Percentiles rank a stretch among this genome's conserved stretches.
phyloP scores from a whole-genome alignment of 1,140 invertebrate genomes.

The Ptiloglossa arizonensis region DNA sequence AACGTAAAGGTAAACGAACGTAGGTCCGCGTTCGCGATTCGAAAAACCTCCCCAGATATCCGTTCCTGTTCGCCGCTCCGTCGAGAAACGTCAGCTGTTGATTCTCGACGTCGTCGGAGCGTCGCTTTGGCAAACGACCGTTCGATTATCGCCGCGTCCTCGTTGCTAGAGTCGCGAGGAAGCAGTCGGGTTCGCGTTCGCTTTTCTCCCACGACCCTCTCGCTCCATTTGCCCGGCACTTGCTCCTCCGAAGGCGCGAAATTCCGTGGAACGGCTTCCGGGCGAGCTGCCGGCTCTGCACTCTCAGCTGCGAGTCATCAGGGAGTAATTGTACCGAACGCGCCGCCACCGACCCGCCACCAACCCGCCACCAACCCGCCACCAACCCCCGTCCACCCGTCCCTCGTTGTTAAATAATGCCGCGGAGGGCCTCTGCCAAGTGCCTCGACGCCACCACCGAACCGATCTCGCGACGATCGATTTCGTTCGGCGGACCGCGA shows the following conservation, averaged over 20 bases:
- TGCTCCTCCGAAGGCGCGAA: conserved; percentile 19
- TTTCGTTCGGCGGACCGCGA: not conserved
- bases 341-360: not conserved
- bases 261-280: conserved; percentile 28
- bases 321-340: conserved; percentile 41
- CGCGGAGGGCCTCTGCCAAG: conserved; percentile 3
- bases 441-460: not conserved
- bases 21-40: conserved; percentile 8
- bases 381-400: no score
- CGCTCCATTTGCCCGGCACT: conserved; percentile 9
- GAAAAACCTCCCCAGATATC: not conserved
- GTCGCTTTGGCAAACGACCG: conserved; percentile 23
- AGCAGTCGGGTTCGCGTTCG: not conserved
- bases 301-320: conserved; percentile 51
- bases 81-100: conserved; percentile 26
- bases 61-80: not conserved
- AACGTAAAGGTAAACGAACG: no score
- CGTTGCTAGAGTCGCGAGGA: no score
- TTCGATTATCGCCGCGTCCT: conserved; percentile 22
- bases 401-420: conserved; percentile 40
- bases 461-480: conserved; percentile 32
- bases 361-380: no score
- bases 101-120: not conserved
- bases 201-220: not conserved
- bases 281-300: conserved; percentile 30